phyloP scores from a whole-genome alignment of 2,113 vertebrate genomes.

The Corynorhinus townsendii region DNA sequence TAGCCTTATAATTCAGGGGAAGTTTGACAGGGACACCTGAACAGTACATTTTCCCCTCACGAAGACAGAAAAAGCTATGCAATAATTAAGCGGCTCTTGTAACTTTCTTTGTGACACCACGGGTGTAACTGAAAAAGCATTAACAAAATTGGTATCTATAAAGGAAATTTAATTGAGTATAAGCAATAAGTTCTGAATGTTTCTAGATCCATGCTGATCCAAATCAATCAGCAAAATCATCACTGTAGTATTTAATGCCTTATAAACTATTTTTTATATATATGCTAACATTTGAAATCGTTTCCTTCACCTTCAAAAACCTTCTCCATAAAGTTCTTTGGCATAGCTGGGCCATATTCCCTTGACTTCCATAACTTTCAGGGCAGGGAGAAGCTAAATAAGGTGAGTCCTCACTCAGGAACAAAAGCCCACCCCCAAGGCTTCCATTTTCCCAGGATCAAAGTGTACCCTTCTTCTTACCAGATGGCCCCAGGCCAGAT shows the following conservation, averaged over 20 bases:
- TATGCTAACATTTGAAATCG: neutral
- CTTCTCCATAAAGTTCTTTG: neutral
- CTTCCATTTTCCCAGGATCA: neutral
- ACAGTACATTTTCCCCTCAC: neutral
- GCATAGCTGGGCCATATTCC: neutral
- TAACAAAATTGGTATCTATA: conserved; percentile 4
- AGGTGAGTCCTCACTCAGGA: neutral
- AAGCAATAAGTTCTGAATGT: conserved; percentile 28
- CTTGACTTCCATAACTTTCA: neutral
- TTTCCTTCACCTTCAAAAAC: conserved; percentile 19
- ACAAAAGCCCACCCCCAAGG: neutral
- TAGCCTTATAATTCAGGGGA: neutral
- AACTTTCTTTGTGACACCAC: neutral
- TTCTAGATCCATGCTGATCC: neutral
- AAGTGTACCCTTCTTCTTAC: neutral
- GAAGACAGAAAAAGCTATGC: neutral
- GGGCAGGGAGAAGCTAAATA: neutral
- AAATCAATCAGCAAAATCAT: neutral
- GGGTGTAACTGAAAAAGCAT: neutral
- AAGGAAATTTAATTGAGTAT: neutral
- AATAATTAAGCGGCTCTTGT: conserved; percentile 14
- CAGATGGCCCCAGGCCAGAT: neutral
- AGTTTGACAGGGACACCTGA: conserved; percentile 17
- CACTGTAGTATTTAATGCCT: neutral
- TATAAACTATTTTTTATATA: neutral